Conservation (phyloP, 2,797 vertebrate genomes). For the Bothrops alternatus region DNA sequence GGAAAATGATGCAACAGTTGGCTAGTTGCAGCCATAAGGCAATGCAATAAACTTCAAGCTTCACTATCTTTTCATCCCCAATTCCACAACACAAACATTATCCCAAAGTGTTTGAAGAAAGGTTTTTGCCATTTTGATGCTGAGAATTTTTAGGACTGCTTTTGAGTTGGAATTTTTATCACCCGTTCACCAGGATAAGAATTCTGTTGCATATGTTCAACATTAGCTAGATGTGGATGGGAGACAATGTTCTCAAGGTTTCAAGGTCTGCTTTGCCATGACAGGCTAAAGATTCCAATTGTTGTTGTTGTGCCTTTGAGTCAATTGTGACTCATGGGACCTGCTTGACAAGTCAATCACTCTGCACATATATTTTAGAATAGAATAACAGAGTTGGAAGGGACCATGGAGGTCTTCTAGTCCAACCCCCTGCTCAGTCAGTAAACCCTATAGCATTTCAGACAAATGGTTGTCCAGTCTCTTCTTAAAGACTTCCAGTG, state of each 20-base stretch:
- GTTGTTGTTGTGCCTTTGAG: too few relatives aligned
- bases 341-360: too few relatives aligned
- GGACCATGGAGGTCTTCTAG: neutral
- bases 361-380: too few relatives aligned
- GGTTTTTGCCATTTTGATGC: neutral
- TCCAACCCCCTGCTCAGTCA: neutral
- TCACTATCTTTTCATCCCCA: conserved; percentile 25
- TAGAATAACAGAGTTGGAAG: neutral
- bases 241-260: neutral
- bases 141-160: neutral
- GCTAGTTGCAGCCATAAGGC: conserved; percentile 43
- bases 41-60: conserved; percentile 35
- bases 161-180: neutral
- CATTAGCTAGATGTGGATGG: neutral
- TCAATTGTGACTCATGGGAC: too few relatives aligned
- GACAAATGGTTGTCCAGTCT: too few relatives aligned
- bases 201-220: accelerated
- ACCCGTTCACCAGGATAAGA: neutral
- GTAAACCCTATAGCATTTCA: too few relatives aligned
- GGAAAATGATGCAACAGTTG: conserved; percentile 64
- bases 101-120: neutral
- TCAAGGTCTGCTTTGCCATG: too few relatives aligned
- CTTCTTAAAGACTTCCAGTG: too few relatives aligned
- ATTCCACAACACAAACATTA: neutral
- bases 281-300: too few relatives aligned